These are phyloP conservation scores for Teinopalpus imperialis DNA, from an alignment of 2,888 invertebrate species.

Conservation along the genomic window DNA sequence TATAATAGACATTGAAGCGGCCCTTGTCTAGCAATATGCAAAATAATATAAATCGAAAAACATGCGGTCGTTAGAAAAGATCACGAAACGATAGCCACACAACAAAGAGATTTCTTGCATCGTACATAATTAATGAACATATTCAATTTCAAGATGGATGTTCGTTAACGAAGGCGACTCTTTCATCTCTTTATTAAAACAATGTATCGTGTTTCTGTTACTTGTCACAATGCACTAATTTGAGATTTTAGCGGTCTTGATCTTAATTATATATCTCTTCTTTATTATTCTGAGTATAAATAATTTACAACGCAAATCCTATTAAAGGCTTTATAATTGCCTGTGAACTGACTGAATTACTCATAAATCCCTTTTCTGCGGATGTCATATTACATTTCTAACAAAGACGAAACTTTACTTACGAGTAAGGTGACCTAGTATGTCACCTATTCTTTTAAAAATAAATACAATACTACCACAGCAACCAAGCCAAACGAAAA, in stretches of 20 bases:
- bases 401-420: too few species aligned
- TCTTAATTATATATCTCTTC: neutral
- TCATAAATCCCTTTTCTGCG: too few species aligned
- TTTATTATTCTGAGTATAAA: too few species aligned
- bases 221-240: slow-evolving; percentile 16
- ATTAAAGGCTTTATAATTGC: too few species aligned
- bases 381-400: too few species aligned
- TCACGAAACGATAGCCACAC: slow-evolving; percentile 40
- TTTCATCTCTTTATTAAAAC: slow-evolving; percentile 26
- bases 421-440: too few species aligned
- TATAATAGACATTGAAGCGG: neutral
- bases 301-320: too few species aligned
- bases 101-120: slow-evolving; percentile 38
- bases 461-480: too few species aligned
- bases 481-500: too few species aligned
- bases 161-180: slow-evolving; percentile 32
- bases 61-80: slow-evolving; percentile 40
- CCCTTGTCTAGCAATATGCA: slow-evolving; percentile 24
- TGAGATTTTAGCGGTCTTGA: neutral
- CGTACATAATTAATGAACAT: slow-evolving; percentile 55
- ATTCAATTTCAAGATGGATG: slow-evolving; percentile 49
- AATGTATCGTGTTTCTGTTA: slow-evolving; percentile 41
- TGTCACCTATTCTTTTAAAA: too few species aligned
- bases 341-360: too few species aligned
- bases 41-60: slow-evolving; percentile 29